Evolutionary conservation across 2,888 invertebrate genomes (phyloP), one percentile per base, ranked within the genome.

Genomic region (Thymelicus sylvestris): DNA sequence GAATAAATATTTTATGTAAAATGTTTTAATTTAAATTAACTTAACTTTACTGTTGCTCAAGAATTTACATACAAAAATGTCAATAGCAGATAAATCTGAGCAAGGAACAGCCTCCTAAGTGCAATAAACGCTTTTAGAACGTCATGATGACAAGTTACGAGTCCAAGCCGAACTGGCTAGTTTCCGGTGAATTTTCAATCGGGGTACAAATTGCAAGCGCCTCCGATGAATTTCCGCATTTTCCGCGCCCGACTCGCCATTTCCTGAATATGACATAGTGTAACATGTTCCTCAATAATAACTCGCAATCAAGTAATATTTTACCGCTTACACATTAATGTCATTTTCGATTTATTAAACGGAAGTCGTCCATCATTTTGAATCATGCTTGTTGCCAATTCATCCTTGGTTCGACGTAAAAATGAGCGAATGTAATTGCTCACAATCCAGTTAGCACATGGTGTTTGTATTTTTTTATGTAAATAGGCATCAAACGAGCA

Each of bases 141-240:
- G 47, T 63, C 62, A 70, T 19, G 72, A 70, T 72, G 72, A 73
- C 72, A 75, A 74, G 67, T 74, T 71, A 57, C 57, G 57, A 31
- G 13, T 50, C 69, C 66, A 44, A 70, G 38, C 47, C 61, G 59
- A 71, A 78, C 73, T 74, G 66, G 74, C 76, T 85, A 83, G 86
- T 88, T 89, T 88, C 86, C 87, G 82, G 83, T 72, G 80, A 85
- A 86, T 82, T 88, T 89, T 86, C 83, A 78, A 84, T 81, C 79
- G 80, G 78, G 74, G 77, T 77, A 83, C 88, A 86, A 91, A 90
- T 90, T 88, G 85, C 81, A 78, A 81, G 79, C 81, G 81, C 78
- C 83, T 85, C 80, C 83, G 82, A 85, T 83, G 84, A 91, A 91
- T 91, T 91, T 91, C 91, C 91, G 87, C 79, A 91, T 91, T 91